phyloP scores from a whole-genome alignment of 2,888 invertebrate species.

The Chrysolina haemoptera region DNA sequence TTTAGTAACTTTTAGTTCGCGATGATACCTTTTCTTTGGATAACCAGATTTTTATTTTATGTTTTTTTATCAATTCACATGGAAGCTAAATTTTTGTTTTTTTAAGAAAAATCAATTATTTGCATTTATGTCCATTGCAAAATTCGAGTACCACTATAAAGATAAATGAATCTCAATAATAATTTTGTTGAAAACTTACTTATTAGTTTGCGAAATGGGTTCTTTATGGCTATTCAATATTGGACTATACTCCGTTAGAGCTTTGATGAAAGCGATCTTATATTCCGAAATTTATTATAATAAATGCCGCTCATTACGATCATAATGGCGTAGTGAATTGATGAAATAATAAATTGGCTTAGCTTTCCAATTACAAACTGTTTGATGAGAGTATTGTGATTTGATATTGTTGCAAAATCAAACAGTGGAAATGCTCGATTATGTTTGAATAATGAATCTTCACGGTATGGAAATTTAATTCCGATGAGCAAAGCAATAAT shows the following conservation, averaged over 20 bases:
- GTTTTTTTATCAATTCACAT: too few species aligned
- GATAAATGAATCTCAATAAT: too few species aligned
- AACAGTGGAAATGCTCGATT: conserved; percentile 2
- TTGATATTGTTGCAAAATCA: background rate
- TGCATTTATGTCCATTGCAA: too few species aligned
- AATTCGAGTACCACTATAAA: too few species aligned
- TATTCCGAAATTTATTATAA: conserved; percentile 4
- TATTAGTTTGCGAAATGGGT: background rate
- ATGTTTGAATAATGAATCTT: background rate
- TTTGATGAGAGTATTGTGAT: conserved; percentile 1
- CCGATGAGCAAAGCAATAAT: too few species aligned
- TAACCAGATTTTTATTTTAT: too few species aligned
- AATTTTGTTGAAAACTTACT: too few species aligned
- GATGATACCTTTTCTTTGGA: too few species aligned
- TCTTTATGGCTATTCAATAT: background rate
- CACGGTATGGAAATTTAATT: background rate
- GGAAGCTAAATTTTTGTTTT: too few species aligned
- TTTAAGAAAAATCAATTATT: too few species aligned
- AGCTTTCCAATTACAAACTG: conserved; percentile 15
- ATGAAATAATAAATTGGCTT: conserved; percentile 3
- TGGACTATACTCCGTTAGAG: background rate
- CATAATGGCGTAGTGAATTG: conserved; percentile 21
- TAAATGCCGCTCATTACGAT: background rate
- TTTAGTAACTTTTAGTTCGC: too few species aligned
- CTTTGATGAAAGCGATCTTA: conserved; percentile 11